A percentile compares a stretch with the other conserved stretches of the same genome.
Evolutionary conservation across 2,113 vertebrate genomes (phyloP).

Genomic region (Bubo blakistoni): DNA sequence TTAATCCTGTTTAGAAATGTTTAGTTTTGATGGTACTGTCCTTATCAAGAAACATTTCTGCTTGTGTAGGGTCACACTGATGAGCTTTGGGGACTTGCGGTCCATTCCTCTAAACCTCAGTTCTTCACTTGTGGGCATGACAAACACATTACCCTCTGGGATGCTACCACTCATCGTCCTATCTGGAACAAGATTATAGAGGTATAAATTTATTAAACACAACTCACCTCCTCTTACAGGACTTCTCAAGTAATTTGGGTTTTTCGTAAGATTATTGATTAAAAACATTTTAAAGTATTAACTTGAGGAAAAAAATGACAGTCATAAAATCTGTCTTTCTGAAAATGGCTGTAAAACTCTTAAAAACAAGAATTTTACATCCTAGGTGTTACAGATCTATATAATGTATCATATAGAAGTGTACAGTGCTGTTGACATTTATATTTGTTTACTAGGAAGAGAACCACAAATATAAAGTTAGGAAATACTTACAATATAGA

Average conservation of each 20-base stretch:
- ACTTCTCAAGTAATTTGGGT: background rate
- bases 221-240: background rate
- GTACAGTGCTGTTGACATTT: background rate
- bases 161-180: constrained; percentile 85
- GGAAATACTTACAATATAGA: background rate
- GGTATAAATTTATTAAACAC: constrained; percentile 62
- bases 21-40: background rate
- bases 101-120: constrained; percentile 86
- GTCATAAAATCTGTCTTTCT: background rate
- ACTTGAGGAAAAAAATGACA: background rate
- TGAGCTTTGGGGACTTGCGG: constrained; percentile 95
- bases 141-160: constrained; percentile 92
- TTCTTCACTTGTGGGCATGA: constrained; percentile 96
- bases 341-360: background rate
- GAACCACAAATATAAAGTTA: background rate
- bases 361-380: background rate
- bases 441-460: background rate
- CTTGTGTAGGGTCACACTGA: constrained; percentile 89
- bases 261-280: background rate
- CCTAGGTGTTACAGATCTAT: background rate
- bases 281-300: background rate
- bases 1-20: background rate
- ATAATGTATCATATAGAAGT: background rate
- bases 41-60: background rate
- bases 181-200: constrained; percentile 92